Evolutionary conservation across 2,113 vertebrate genomes (phyloP).

Genomic region (Eleginops maclovinus): DNA sequence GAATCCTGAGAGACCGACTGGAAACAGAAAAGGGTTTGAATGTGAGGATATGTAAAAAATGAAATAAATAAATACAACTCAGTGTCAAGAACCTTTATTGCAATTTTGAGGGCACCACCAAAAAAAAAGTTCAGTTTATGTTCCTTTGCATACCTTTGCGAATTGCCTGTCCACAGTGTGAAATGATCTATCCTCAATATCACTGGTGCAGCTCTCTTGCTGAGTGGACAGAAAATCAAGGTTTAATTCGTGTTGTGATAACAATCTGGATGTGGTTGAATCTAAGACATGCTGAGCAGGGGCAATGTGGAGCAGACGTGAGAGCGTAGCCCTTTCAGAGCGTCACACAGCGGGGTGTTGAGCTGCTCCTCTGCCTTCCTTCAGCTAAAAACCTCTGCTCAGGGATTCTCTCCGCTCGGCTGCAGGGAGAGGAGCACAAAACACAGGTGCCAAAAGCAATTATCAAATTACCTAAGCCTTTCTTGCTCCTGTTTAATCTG

Average conservation of each 20-base stretch:
- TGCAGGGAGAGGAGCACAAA: conserved; percentile 68
- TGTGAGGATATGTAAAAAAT: conserved; percentile 61
- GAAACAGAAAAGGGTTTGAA: conserved; percentile 70
- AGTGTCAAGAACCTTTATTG: conserved; percentile 78
- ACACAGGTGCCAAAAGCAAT: conserved; percentile 77
- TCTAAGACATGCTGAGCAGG: conserved; percentile 76
- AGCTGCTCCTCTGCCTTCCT: conserved; percentile 49
- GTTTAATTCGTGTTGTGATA: conserved; percentile 82
- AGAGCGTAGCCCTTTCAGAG: conserved; percentile 55
- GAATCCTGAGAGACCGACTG: conserved; percentile 84
- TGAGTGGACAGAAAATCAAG: conserved; percentile 82
- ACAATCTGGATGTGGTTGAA: conserved; percentile 77
- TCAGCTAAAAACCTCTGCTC: conserved; percentile 61
- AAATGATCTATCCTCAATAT: conserved; percentile 64
- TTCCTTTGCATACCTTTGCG: conserved; percentile 69
- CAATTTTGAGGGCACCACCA: conserved; percentile 74
- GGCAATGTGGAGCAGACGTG: conserved; percentile 64
- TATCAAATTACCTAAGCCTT: conserved; percentile 80
- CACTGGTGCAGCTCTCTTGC: conserved; percentile 69
- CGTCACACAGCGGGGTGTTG: conserved; percentile 47
- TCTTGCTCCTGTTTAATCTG: conserved; percentile 75
- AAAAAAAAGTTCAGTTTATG: conserved; percentile 54
- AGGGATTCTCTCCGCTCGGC: conserved; percentile 66
- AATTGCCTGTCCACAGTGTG: conserved; percentile 71
- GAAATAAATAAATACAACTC: conserved; percentile 81